Base-by-base conservation (phyloP, 2,113 vertebrate genomes). In the Chloebia gouldiae region DNA sequence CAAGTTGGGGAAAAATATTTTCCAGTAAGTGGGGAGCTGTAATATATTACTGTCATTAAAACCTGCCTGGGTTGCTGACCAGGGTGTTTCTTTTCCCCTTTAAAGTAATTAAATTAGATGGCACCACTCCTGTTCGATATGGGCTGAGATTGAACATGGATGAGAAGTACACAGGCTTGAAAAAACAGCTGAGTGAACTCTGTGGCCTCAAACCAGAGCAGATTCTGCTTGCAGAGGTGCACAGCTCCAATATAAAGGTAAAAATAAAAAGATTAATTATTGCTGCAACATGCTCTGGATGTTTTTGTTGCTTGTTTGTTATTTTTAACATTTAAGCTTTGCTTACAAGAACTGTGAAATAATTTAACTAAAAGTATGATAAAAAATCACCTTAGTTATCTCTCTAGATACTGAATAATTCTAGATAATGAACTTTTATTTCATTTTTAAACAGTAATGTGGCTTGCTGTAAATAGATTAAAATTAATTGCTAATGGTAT, bases 61-160 rank as follows among this genome's bases (percentile, higher is more conserved):
- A 25, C n/a, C 51, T 33, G 8, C 39, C 30, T 85, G 44, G 24
- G 27, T 63, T 92, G 50, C 64, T 96, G 90, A 96, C 64, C 42
- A 14, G 15, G 22, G 30, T 28, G 51, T 68, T 88, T 78, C 60
- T 88, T 45, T 97, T 91, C 80, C 92, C 53, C 90, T 66, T 78
- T 93, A 5, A 82, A 99, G 99, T 99, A 86, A 99, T 99, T 93
- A 99, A 99, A 89, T 97, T 99, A 97, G 99, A 99, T 42, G 99
- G 99, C 42, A 99, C 99, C 57, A 99, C 99, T 5, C 99, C 99
- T 3, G 95, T 99, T 64, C 98, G 99, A 57, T 99, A 98, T 1
- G 99, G 99, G 50, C 97, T 99, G 84, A 98, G 99, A 78, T 59
- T 99, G 82, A 99, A 99, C 93, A 99, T 99, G 99, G 99, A 99